Conservation (phyloP, 2,888 invertebrate species). For the Drosophila koepferae region DNA sequence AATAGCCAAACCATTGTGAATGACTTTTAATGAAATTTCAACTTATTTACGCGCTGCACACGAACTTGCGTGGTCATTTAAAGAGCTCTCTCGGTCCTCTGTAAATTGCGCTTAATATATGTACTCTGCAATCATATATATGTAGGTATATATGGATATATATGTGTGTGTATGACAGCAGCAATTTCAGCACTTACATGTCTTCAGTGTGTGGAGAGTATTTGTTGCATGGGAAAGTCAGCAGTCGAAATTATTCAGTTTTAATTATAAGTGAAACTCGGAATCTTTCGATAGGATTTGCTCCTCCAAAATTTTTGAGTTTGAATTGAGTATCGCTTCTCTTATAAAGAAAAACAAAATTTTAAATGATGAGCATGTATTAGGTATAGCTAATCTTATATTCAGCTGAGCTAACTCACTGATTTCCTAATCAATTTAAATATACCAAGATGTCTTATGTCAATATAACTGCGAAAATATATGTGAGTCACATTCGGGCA, state of each 20-base stretch:
- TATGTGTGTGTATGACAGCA: not conserved
- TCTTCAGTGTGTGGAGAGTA: not conserved
- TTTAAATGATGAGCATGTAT: too few species aligned
- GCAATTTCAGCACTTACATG: constrained; percentile 1
- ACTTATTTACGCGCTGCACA: constrained; percentile 61
- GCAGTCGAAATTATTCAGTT: not conserved
- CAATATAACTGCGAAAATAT: too few species aligned
- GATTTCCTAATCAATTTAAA: too few species aligned
- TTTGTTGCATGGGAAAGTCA: not conserved
- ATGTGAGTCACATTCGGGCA: too few species aligned
- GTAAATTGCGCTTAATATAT: not conserved
- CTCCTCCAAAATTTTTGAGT: too few species aligned
- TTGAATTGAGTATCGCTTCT: too few species aligned
- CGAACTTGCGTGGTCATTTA: constrained; percentile 55
- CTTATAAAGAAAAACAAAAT: too few species aligned
- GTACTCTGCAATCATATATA: not conserved
- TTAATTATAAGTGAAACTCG: not conserved
- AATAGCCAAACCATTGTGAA: constrained; percentile 19
- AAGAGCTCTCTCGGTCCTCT: constrained; percentile 12
- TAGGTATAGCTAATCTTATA: too few species aligned
- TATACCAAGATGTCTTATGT: too few species aligned
- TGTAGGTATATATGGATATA: not conserved
- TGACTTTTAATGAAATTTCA: constrained; percentile 58
- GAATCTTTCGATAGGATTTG: too few species aligned
- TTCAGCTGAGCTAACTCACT: too few species aligned